These are phyloP conservation scores for Nylanderia fulva DNA, from an alignment of 1,140 invertebrate genomes.

Conservation along the genomic window DNA sequence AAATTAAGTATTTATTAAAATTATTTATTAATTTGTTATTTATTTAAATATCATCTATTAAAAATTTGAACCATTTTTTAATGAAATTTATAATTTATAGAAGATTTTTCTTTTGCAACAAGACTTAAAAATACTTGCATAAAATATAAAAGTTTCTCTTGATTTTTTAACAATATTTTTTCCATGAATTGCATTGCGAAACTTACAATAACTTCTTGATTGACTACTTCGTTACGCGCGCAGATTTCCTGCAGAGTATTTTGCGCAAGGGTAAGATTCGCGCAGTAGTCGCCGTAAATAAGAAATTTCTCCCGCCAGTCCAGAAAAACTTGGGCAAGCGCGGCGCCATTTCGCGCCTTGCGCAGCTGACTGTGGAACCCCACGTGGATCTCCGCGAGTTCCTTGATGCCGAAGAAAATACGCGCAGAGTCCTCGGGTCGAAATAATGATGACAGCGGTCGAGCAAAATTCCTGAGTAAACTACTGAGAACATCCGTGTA, in stretches of 20 bases:
- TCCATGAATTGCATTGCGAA: slow-evolving; percentile 17
- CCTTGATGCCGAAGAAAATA: slow-evolving; percentile 97
- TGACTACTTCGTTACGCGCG: slow-evolving; percentile 87
- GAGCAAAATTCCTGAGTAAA: slow-evolving; percentile 93
- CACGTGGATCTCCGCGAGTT: slow-evolving; percentile 94
- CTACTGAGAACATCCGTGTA: slow-evolving; percentile 97
- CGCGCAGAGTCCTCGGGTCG: slow-evolving; percentile 91
- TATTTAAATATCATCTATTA: no score
- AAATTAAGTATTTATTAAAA: no score
- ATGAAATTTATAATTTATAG: no score
- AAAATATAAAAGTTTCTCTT: background rate
- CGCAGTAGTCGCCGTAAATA: slow-evolving; percentile 98
- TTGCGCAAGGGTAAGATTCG: slow-evolving; percentile 94
- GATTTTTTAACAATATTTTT: background rate
- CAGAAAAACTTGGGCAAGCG: slow-evolving; percentile 91
- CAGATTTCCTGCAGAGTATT: slow-evolving; percentile 91
- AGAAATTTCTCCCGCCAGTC: slow-evolving; percentile 96
- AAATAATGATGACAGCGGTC: slow-evolving; percentile 91
- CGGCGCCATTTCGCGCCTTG: slow-evolving; percentile 87
- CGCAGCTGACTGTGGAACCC: slow-evolving; percentile 93
- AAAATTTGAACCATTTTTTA: no score
- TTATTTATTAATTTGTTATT: no score
- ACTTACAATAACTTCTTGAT: slow-evolving; percentile 87
- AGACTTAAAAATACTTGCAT: background rate
- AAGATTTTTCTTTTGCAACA: slow-evolving; percentile 15